Evolutionary conservation across 2,797 vertebrate species (phyloP).

Genomic region (Megalops cyprinoides): DNA sequence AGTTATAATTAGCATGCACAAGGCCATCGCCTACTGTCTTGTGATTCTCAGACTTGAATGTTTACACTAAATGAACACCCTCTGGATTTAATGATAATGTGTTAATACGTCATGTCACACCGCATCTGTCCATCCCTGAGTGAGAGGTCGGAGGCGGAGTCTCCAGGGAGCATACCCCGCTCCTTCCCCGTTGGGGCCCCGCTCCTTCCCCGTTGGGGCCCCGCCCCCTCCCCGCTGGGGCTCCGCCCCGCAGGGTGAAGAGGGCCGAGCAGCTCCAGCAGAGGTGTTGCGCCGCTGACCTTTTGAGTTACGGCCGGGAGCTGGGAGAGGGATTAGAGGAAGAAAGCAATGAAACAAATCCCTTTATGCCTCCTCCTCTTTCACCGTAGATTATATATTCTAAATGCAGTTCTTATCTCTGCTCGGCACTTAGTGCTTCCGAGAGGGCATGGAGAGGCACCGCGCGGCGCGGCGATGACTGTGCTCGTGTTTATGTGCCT

Average conservation of each 20-base stretch:
- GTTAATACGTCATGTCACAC: background rate
- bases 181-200: background rate
- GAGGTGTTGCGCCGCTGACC: background rate
- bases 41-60: background rate
- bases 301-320: slow-evolving; percentile 2
- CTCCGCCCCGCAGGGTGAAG: background rate
- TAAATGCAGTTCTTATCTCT: slow-evolving; percentile 22
- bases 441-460: slow-evolving; percentile 9
- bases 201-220: no score
- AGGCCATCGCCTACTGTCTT: no score
- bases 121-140: background rate
- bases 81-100: background rate
- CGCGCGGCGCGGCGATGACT: background rate
- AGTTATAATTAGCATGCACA: no score
- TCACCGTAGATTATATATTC: slow-evolving; percentile 15
- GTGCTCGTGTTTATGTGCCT: background rate
- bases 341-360: slow-evolving; percentile 24
- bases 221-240: background rate
- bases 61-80: background rate
- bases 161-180: background rate
- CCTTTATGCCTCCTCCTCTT: background rate
- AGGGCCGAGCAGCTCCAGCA: background rate
- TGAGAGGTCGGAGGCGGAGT: background rate
- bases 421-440: background rate
- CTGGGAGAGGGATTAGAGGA: slow-evolving; percentile 20